Conservation (phyloP, 2,113 vertebrate species). For the Falcunculus frontatus region DNA sequence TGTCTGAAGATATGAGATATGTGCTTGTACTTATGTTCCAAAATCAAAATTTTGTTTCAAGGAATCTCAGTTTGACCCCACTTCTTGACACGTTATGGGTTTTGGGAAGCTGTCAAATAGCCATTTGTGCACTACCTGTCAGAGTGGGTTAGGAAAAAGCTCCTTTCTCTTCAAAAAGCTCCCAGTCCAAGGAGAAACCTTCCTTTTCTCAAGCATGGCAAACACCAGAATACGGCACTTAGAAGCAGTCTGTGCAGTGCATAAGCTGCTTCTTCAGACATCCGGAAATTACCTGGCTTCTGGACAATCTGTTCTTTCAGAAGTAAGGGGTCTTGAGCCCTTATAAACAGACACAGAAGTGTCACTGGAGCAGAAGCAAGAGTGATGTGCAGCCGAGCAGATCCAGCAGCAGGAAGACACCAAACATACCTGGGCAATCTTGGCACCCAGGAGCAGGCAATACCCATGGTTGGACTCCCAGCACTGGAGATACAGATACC, state of each 20-base stretch:
- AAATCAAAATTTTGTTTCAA: neutral
- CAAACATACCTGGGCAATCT: neutral
- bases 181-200: neutral
- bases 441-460: neutral
- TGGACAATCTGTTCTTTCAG: neutral
- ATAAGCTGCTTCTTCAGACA: neutral
- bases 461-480: neutral
- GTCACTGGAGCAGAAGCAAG: neutral
- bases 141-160: neutral
- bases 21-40: neutral
- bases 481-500: neutral
- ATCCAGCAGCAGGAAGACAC: neutral
- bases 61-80: neutral
- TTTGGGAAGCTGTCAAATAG: neutral
- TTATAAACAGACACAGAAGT: neutral
- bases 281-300: neutral
- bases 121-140: neutral
- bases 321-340: neutral
- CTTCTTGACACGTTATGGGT: neutral
- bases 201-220: neutral
- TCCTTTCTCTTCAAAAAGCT: neutral
- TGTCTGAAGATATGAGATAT: neutral
- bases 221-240: neutral
- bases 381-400: neutral
- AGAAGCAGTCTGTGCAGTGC: neutral